Evolutionary conservation across 2,888 invertebrate species (phyloP).

Genomic region (Phoenoteleia sp.): DNA sequence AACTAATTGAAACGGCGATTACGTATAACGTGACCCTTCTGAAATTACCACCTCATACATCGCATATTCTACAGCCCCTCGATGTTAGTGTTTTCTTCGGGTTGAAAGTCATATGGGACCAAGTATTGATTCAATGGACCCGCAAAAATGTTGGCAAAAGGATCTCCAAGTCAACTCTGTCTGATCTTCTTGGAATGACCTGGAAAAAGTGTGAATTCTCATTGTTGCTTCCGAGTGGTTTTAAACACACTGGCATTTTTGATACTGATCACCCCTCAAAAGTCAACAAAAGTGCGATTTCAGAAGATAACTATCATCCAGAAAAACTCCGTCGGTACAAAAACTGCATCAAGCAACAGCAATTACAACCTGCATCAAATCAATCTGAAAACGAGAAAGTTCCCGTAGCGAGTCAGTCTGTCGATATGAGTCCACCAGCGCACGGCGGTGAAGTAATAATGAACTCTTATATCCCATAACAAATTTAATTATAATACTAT

Average conservation of each 20-base stretch:
- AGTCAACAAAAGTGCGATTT: not conserved
- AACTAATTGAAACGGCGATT: slow-evolving; percentile 7
- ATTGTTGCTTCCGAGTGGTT: not conserved
- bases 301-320: not conserved
- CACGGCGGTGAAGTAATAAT: no score
- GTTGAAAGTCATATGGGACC: slow-evolving; percentile 7
- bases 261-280: not conserved
- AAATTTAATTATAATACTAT: no score
- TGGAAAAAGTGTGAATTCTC: slow-evolving; percentile 12
- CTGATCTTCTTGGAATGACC: slow-evolving; percentile 12
- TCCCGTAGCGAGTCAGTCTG: no score
- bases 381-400: not conserved
- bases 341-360: not conserved
- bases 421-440: no score
- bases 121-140: not conserved
- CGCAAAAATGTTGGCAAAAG: slow-evolving; percentile 32
- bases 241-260: slow-evolving; percentile 18
- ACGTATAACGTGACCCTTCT: slow-evolving; percentile 27
- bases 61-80: slow-evolving; percentile 46
- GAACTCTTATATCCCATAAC: no score
- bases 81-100: slow-evolving; percentile 45
- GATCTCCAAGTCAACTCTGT: not conserved
- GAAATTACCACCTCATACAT: slow-evolving; percentile 54
- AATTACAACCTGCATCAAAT: not conserved
- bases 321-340: slow-evolving; percentile 27